Conservation (phyloP, 2,113 vertebrate species). For the Bagarius yarrelli region DNA sequence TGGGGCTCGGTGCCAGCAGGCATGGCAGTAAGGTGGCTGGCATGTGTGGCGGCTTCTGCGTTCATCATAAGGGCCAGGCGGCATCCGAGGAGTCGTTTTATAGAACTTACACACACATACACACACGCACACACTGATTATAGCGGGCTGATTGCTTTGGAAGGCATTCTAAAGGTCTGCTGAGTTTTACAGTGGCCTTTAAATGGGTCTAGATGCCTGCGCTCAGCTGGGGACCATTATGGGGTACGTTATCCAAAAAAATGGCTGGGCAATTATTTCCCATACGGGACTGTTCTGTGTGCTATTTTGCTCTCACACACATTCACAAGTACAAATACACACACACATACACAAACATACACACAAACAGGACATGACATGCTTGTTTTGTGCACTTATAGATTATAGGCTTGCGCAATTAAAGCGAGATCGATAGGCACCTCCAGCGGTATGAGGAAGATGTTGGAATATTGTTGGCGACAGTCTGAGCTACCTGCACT, state of each 20-base stretch:
- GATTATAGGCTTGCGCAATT: conserved; percentile 1
- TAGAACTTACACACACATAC: conserved; percentile 25
- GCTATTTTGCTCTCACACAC: conserved; percentile 53
- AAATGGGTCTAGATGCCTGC: conserved; percentile 86
- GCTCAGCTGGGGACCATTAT: conserved; percentile 91
- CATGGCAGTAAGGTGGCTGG: conserved; percentile 47
- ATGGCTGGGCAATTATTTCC: conserved; percentile 92
- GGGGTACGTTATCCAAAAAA: conserved; percentile 86
- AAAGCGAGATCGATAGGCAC: conserved; percentile 5
- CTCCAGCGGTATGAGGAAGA: conserved; percentile 8
- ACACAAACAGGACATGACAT: neutral
- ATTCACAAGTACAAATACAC: neutral
- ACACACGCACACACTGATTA: conserved; percentile 34
- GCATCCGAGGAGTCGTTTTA: conserved; percentile 47
- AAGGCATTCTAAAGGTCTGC: conserved; percentile 51
- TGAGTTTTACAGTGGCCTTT: conserved; percentile 82
- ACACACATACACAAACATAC: neutral
- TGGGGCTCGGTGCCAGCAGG: conserved; percentile 23
- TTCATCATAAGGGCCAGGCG: conserved; percentile 34
- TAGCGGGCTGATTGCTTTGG: conserved; percentile 51
- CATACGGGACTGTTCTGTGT: conserved; percentile 71
- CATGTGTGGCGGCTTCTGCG: conserved; percentile 46
- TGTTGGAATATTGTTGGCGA: neutral
- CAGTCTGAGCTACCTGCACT: conserved; percentile 14
- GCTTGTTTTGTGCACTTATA: conserved; percentile 6